These are phyloP conservation scores for Poecilia wingei DNA, from an alignment of 2,797 vertebrate species.

Conservation along the genomic window DNA sequence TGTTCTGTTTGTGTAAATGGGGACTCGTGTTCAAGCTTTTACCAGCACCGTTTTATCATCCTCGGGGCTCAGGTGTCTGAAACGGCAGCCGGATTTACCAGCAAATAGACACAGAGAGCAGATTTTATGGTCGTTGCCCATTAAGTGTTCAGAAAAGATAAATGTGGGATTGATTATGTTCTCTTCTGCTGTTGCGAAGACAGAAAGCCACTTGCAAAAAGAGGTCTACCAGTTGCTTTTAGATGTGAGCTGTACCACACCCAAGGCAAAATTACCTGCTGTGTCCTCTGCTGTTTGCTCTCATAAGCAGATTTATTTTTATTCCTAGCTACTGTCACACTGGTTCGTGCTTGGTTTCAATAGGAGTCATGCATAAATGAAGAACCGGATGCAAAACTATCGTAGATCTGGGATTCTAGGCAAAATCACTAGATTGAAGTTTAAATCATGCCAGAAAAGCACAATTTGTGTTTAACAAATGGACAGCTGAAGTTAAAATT, in stretches of 20 bases:
- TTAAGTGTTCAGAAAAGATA: slow-evolving; percentile 46
- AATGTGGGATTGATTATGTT: slow-evolving; percentile 46
- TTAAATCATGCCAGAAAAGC: no score
- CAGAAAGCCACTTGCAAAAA: slow-evolving; percentile 41
- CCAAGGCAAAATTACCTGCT: slow-evolving; percentile 41
- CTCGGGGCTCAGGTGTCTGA: slow-evolving; percentile 21
- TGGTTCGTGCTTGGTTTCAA: slow-evolving; percentile 23
- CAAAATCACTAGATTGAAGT: no score
- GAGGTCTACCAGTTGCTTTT: slow-evolving; percentile 46
- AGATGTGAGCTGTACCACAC: slow-evolving; percentile 35
- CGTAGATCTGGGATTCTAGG: not conserved
- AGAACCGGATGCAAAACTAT: not conserved
- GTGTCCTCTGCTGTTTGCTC: slow-evolving; percentile 33
- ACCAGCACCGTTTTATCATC: not conserved
- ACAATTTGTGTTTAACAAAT: not conserved
- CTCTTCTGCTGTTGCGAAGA: slow-evolving; percentile 46
- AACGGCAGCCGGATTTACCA: slow-evolving; percentile 10
- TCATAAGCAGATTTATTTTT: slow-evolving; percentile 42
- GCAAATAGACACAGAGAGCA: slow-evolving; percentile 25
- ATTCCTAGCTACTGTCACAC: slow-evolving; percentile 19
- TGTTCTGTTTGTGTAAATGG: slow-evolving; percentile 1
- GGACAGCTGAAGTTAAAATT: not conserved
- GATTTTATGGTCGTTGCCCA: slow-evolving; percentile 38
- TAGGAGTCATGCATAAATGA: slow-evolving; percentile 15
- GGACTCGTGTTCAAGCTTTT: slow-evolving; percentile 16